These are phyloP conservation scores for Papilio polytes DNA, from an alignment of 1,140 invertebrate species.

Conservation along the genomic window DNA sequence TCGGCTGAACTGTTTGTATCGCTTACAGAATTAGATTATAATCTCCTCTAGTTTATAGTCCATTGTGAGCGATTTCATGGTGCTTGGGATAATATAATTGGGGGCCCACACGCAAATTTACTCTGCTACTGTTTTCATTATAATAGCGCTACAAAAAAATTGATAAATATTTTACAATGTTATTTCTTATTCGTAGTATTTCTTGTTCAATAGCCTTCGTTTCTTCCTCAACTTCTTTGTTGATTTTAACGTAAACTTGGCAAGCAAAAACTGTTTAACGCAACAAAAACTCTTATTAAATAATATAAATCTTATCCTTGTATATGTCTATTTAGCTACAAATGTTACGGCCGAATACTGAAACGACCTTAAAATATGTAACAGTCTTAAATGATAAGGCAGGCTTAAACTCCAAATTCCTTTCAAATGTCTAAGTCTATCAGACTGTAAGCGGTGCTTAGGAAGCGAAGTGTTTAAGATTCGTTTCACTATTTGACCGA, in stretches of 20 bases:
- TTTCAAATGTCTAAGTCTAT: too few species aligned
- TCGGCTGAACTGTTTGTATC: conserved; percentile 32
- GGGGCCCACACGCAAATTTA: conserved; percentile 12
- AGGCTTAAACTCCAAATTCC: too few species aligned
- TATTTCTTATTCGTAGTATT: not conserved
- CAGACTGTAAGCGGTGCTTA: too few species aligned
- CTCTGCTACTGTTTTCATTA: not conserved
- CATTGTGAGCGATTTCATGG: conserved; percentile 48
- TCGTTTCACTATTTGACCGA: too few species aligned
- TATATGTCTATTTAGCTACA: not conserved
- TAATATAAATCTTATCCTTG: not conserved
- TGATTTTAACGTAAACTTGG: conserved; percentile 10
- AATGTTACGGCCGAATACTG: too few species aligned
- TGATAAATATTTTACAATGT: not conserved
- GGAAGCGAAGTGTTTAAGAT: too few species aligned
- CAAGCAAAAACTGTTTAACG: conserved; percentile 4
- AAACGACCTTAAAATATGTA: too few species aligned
- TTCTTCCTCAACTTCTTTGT: conserved; percentile 30
- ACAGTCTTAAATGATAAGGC: too few species aligned
- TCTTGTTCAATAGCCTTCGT: conserved; percentile 20
- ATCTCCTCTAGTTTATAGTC: conserved; percentile 50
- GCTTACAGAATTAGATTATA: conserved; percentile 40
- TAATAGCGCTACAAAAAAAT: not conserved
- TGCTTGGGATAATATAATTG: conserved; percentile 38
- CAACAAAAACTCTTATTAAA: conserved; percentile 8